Base-by-base conservation (phyloP, 1,140 invertebrate species). In the Drosophila aff. region DNA sequence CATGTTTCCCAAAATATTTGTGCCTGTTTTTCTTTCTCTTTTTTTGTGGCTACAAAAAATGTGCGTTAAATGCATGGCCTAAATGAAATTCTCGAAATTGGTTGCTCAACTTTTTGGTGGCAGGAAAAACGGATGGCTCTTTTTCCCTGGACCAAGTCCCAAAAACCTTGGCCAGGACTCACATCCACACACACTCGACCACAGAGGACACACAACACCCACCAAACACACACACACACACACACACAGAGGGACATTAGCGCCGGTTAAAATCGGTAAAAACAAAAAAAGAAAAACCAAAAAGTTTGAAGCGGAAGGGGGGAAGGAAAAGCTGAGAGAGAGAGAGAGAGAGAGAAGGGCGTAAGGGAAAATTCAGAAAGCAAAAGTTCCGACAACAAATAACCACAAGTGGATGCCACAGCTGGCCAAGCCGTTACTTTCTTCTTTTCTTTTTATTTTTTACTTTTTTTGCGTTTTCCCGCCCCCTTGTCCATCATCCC, bases 341-440 rank as follows among this genome's bases (percentile, higher is more conserved):
- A 10, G 46, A 16, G 6, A 7, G 15, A 40, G 38, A 41, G 16
- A 16, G 38, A 16, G 16, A 23, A n/a, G 23, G n/a, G 1, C 23
- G 33, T 11, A 11, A 28, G 38, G 40, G 65, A 43, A 55, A 55
- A 64, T 63, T 28, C 76, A 79, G 74, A 79, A 83, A 80, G 81
- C 85, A 87, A 89, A 87, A 89, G 84, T 89, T 89, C 78, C 76
- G 78, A 84, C 84, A 87, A 84, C 84, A 87, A 73, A 84, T 78
- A 87, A 89, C 85, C 85, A 81, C 84, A 90, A 89, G 83, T 87
- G 83, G 76, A 87, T 89, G 85, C 73, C 84, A 84, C 80, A 76
- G 82, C 81, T 83, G 81, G 76, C 66, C 84, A 80, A 76, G 68
- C 63, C 50, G 49, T 78, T 60, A 52, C 53, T 76, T 53, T 57